Conservation (phyloP, 2,113 vertebrate genomes). For the Myotis yumanensis region DNA sequence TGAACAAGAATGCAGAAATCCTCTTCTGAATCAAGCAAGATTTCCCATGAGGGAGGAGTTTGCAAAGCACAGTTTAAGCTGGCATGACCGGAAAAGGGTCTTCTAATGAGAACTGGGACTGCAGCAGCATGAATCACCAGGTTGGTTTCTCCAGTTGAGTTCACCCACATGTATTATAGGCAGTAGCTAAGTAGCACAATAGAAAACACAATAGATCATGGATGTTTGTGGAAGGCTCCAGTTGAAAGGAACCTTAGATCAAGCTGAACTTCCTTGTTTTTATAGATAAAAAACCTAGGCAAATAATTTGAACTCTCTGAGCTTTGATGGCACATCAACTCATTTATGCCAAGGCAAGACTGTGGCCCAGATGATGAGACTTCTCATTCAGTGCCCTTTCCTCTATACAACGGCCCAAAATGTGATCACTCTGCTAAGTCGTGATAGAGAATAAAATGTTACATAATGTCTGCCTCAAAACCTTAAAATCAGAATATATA, state of each 20-base stretch:
- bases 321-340: neutral
- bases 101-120: neutral
- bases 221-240: neutral
- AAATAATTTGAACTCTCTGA: neutral
- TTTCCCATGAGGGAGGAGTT: neutral
- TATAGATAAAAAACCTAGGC: neutral
- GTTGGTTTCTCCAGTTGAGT: neutral
- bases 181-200: no score
- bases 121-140: neutral
- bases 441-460: neutral
- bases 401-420: neutral
- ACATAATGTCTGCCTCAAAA: neutral
- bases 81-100: neutral
- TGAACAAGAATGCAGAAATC: neutral
- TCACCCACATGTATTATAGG: neutral
- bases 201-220: neutral
- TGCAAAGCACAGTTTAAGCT: neutral
- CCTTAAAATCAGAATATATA: neutral
- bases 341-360: neutral
- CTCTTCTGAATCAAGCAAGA: neutral
- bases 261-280: neutral
- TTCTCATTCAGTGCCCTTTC: neutral
- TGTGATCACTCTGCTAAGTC: neutral
- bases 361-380: neutral
- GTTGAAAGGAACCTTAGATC: constrained; percentile 20